Evolutionary conservation across 2,797 vertebrate genomes (phyloP), one percentile per base, ranked within the genome.

Genomic region (Macropodus opercularis): DNA sequence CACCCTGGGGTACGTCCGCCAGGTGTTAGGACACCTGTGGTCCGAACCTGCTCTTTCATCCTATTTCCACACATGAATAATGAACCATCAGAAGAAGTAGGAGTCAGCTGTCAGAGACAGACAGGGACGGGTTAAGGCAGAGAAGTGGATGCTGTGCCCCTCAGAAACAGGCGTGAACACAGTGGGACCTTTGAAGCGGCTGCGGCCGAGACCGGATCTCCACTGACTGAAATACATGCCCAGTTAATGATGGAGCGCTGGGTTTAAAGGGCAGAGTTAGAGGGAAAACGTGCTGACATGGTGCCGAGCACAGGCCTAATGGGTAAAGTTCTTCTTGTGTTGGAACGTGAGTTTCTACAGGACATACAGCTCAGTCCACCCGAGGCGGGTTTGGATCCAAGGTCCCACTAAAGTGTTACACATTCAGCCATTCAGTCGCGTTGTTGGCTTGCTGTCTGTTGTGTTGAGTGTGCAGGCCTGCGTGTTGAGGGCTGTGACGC

Each of bases 1-100:
- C 92, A 99, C 89, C 12, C 72, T 90, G 58, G 89, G 87, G 89
- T 90, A 84, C 1, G 84, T 82, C 51, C 63, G 31, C 49, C 18
- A 0, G 53, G 43, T 46, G 41, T 68, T 59, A 31, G 31, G 49
- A 8, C 4, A 9, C 44, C 42, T 72, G n/a, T n/a, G n/a, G n/a
- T n/a, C n/a, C n/a, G n/a, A n/a, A n/a, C n/a, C n/a, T n/a, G n/a
- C n/a, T n/a, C n/a, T n/a, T n/a, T n/a, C n/a, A n/a, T n/a, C n/a
- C n/a, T n/a, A n/a, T n/a, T n/a, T n/a, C n/a, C n/a, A n/a, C n/a
- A n/a, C n/a, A n/a, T n/a, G n/a, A n/a, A n/a, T n/a, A n/a, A n/a
- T n/a, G n/a, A n/a, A n/a, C n/a, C n/a, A n/a, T n/a, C n/a, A n/a
- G n/a, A n/a, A n/a, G n/a, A n/a, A n/a, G n/a, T n/a, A n/a, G n/a